These are phyloP conservation scores for Diceros bicornis DNA, from an alignment of 2,797 vertebrate genomes.

Conservation along the genomic window DNA sequence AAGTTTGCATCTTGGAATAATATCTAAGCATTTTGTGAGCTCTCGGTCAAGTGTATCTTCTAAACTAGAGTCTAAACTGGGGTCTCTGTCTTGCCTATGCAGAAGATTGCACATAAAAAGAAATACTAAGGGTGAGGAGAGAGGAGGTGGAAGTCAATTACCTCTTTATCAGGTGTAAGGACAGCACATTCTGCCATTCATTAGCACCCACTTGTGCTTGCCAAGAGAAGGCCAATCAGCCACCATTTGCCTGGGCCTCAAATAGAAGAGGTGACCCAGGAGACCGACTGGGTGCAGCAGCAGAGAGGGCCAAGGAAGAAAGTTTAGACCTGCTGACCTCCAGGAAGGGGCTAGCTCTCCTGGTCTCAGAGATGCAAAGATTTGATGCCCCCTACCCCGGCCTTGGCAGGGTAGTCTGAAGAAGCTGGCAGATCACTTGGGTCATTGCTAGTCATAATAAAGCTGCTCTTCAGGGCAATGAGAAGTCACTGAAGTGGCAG, in stretches of 20 bases:
- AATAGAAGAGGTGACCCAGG: conserved; percentile 39
- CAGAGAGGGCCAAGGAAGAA: not conserved
- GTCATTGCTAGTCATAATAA: not conserved
- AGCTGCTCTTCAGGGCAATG: not conserved
- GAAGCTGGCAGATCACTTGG: not conserved
- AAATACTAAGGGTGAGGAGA: not conserved
- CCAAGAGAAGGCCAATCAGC: conserved; percentile 67
- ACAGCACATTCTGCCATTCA: conserved; percentile 78
- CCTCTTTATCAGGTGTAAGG: conserved; percentile 77
- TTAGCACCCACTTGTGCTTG: conserved; percentile 82
- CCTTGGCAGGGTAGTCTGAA: not conserved
- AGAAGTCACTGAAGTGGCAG: not conserved
- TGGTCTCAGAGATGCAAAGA: not conserved
- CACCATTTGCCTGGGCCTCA: conserved; percentile 57
- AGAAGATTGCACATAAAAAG: conserved; percentile 48
- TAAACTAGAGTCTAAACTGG: not conserved
- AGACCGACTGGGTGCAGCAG: not conserved
- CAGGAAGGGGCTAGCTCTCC: not conserved
- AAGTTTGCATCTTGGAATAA: conserved; percentile 36
- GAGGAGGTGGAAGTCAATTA: conserved; percentile 53
- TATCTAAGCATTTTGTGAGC: conserved; percentile 28
- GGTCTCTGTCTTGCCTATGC: not conserved
- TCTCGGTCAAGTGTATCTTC: conserved; percentile 32
- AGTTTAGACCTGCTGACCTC: not conserved
- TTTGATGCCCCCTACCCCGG: not conserved